A percentile compares a stretch with the other conserved stretches of the same genome.
phyloP scores from a whole-genome alignment of 2,797 vertebrate species.

The Florisuga fusca region DNA sequence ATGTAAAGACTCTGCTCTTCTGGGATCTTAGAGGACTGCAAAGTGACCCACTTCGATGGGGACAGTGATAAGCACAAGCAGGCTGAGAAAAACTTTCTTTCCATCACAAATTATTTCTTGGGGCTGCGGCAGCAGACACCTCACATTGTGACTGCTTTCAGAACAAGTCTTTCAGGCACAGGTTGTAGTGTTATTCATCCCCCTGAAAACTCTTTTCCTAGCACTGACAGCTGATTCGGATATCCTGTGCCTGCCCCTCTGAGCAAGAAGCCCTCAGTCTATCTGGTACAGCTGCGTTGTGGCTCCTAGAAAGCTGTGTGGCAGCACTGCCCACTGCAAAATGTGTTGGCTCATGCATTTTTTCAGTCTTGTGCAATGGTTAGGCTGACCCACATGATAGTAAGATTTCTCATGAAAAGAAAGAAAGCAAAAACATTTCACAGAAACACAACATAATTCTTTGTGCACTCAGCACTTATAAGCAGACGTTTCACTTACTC shows the following conservation, averaged over 20 bases:
- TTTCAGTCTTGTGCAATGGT: not conserved
- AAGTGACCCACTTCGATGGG: not conserved
- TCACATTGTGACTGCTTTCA: not conserved
- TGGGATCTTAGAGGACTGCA: not conserved
- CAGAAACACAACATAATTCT: not conserved
- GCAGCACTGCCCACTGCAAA: not conserved
- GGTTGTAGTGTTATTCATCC: not conserved
- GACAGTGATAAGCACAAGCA: not conserved
- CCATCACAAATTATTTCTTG: not conserved
- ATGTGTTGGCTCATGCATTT: not conserved
- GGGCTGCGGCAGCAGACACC: not conserved
- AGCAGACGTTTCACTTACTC: not conserved
- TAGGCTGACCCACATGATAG: not conserved
- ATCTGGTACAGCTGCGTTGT: rapidly evolving
- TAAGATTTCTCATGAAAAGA: not conserved
- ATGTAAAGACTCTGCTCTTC: not conserved
- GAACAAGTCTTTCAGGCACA: not conserved
- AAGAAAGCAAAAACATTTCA: slow-evolving; percentile 3
- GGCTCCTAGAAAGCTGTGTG: not conserved
- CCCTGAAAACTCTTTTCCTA: not conserved
- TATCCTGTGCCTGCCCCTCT: not conserved
- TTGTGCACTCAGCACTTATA: not conserved
- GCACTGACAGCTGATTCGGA: not conserved
- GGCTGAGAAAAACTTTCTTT: not conserved
- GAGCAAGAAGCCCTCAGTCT: not conserved